Base-by-base conservation (phyloP, 2,888 invertebrate species). In the Cheilosia urbana region DNA sequence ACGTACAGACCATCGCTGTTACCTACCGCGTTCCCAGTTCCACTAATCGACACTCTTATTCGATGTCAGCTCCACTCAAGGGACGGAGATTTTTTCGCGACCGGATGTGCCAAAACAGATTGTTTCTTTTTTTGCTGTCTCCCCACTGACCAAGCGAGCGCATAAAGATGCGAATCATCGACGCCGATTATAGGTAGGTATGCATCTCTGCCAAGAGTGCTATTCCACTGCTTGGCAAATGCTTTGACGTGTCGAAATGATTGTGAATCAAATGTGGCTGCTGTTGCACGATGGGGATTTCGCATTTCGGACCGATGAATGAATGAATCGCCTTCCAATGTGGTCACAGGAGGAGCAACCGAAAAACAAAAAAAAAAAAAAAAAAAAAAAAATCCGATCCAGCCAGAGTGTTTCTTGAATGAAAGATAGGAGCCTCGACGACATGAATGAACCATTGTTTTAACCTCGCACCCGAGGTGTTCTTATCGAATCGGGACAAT, bases 101-200 rank as follows among this genome's bases (percentile, higher is more conserved):
- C 91, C 91, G 91, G 91, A 91, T 91, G 91, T 91, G 89, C 90
- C 91, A 91, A 90, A 91, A 91, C 91, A 90, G 91, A 91, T 91
- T 91, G 81, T 85, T 81, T 71, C 19, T 66, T 76, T 78, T 71
- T 68, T 15, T 49, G 60, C 63, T 65, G 9, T 27, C 15, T 45
- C 62, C 27, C 57, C 62, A 69, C 68, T 63, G 80, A 45, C 72
- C 63, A 77, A 72, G 68, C 57, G 27, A 76, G 68, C 76, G 68
- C 76, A 77, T 68, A 58, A 72, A 77, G 85, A 81, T 85, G 80
- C 53, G 72, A 81, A 85, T 81, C 85, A 77, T 85, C 71, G 49
- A 69, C 60, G 42, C 66, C 47, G 80, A 80, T 37, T 37, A 37
- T 11, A 2, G 76, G 72, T 30, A 30, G 7, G 2, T 30, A 37